These are phyloP conservation scores for Pegoplata infirma DNA, from an alignment of 2,888 invertebrate genomes.

Conservation along the genomic window DNA sequence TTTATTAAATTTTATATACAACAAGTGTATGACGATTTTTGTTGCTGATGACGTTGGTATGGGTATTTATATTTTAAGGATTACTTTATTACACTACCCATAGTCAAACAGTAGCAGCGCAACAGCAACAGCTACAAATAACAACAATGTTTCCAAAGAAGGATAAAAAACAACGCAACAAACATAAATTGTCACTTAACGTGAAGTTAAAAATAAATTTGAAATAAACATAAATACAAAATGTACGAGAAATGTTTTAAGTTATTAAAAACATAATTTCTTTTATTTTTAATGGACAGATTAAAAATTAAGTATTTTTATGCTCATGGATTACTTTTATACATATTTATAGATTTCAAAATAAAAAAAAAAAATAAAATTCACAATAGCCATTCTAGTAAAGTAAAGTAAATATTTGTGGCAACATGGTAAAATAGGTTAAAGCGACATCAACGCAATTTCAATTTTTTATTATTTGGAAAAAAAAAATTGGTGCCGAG, in stretches of 20 bases:
- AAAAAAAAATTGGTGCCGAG: too few relatives aligned
- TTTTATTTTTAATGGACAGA: conserved; percentile 54
- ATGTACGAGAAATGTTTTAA: conserved; percentile 30
- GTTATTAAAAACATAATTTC: conserved; percentile 40
- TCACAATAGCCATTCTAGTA: too few relatives aligned
- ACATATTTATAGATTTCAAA: background rate
- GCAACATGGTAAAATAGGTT: too few relatives aligned
- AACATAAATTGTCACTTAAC: too few relatives aligned
- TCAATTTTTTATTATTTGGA: too few relatives aligned
- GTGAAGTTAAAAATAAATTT: conserved; percentile 19
- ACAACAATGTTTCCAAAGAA: too few relatives aligned
- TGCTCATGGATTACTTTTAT: background rate
- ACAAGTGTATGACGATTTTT: conserved; percentile 22
- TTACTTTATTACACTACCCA: conserved; percentile 19
- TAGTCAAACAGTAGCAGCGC: background rate
- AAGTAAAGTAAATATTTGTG: too few relatives aligned
- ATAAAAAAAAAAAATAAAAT: too few relatives aligned
- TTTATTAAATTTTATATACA: conserved; percentile 50
- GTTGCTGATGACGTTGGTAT: background rate
- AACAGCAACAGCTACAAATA: conserved; percentile 20
- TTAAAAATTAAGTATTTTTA: conserved; percentile 25
- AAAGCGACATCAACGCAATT: too few relatives aligned
- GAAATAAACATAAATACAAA: background rate
- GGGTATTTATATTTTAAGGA: background rate
- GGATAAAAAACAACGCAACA: too few relatives aligned